A percentile compares a stretch with the other conserved stretches of the same genome.
phyloP scores from a whole-genome alignment of 2,888 invertebrate genomes.

The Epistrophe grossulariae region DNA sequence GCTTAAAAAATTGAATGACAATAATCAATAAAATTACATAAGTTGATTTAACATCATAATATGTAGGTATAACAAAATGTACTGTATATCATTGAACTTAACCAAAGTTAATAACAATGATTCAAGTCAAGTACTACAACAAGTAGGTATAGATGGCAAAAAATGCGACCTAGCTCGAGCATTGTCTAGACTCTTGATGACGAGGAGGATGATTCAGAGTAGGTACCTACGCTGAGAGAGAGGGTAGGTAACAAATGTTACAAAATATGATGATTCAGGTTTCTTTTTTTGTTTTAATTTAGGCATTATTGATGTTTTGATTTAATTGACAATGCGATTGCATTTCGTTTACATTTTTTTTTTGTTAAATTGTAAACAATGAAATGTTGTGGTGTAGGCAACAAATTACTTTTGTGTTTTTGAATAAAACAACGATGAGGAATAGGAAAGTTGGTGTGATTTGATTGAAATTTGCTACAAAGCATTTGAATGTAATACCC shows the following conservation, averaged over 20 bases:
- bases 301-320: neutral
- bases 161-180: conserved; percentile 32
- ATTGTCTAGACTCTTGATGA: conserved; percentile 54
- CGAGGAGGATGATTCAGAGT: conserved; percentile 40
- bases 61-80: neutral
- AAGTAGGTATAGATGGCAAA: conserved; percentile 16
- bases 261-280: conserved; percentile 60
- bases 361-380: neutral
- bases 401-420: neutral
- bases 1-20: conserved; percentile 33
- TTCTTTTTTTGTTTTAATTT: conserved; percentile 19
- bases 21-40: conserved; percentile 70
- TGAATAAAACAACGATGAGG: too few species aligned
- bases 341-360: neutral
- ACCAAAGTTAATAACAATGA: conserved; percentile 28
- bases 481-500: too few species aligned
- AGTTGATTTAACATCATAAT: conserved; percentile 13
- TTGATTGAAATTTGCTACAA: too few species aligned
- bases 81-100: conserved; percentile 39
- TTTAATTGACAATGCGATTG: conserved; percentile 23
- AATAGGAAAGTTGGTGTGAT: too few species aligned
- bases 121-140: conserved; percentile 41
- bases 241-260: conserved; percentile 19
- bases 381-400: neutral
- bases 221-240: conserved; percentile 1